A percentile compares a stretch with the other conserved stretches of the same genome.
Conservation (phyloP, 2,797 vertebrate genomes). For the Fistularia commersonii region DNA sequence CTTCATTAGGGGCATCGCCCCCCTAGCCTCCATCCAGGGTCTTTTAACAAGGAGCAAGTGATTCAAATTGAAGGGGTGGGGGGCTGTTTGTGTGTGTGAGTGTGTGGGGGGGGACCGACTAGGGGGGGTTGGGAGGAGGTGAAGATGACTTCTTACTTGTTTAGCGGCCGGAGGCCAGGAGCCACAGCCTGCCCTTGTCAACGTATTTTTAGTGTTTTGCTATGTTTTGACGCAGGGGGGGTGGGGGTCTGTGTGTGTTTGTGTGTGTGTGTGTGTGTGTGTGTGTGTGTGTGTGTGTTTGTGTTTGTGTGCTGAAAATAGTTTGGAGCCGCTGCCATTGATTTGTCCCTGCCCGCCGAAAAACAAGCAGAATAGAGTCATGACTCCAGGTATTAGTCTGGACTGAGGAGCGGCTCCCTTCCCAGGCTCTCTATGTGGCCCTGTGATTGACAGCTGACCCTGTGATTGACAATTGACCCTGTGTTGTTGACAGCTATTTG, state of each 20-base stretch:
- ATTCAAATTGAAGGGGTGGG: conserved; percentile 42
- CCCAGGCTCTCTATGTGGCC: too few species aligned
- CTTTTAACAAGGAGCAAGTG: conserved; percentile 71
- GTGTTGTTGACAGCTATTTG: too few species aligned
- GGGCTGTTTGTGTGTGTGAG: too few species aligned
- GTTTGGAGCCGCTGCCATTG: conserved; percentile 14
- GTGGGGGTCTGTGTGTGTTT: too few species aligned
- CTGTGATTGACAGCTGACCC: not conserved
- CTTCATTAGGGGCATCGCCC: conserved; percentile 79
- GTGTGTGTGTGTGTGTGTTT: too few species aligned
- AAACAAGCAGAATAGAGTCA: too few species aligned
- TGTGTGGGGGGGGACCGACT: too few species aligned
- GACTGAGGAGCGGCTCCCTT: too few species aligned
- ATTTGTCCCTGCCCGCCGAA: too few species aligned
- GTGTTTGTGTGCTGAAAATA: conserved; percentile 20
- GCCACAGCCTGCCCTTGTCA: conserved; percentile 34
- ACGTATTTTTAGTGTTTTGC: conserved; percentile 33
- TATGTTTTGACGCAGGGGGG: conserved; percentile 20
- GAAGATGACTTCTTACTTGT: conserved; percentile 23
- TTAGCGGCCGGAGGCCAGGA: conserved; percentile 12
- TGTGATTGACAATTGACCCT: too few species aligned
- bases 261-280: too few species aligned
- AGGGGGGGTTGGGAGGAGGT: conserved; percentile 31
- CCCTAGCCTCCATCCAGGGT: conserved; percentile 61
- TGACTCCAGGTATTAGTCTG: too few species aligned